Percentiles rank a stretch among this genome's conserved stretches.
Conservation (phyloP, 64 coral and sea anemone genomes). For the Astreopora myriophthalma region DNA sequence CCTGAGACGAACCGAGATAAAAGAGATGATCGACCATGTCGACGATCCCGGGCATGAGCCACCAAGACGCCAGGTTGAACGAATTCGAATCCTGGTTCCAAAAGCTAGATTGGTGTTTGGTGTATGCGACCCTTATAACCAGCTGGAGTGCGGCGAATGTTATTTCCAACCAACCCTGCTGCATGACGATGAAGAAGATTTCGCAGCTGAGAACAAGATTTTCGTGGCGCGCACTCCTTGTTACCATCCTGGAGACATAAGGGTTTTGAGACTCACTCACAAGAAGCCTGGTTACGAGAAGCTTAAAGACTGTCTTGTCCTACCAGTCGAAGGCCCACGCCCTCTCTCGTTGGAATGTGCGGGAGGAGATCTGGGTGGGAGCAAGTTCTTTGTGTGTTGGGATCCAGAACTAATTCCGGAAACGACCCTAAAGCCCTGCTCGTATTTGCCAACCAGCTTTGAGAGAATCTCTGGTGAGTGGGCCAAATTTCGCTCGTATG, state of each 20-base stretch:
- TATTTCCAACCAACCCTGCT: constrained; percentile 70
- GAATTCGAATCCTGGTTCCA: constrained; percentile 65
- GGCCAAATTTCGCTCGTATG: not conserved
- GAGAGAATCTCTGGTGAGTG: not conserved
- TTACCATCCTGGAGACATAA: constrained; percentile 81
- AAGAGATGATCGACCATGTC: constrained; percentile 15
- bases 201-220: constrained; percentile 29
- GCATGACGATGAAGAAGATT: constrained; percentile 34
- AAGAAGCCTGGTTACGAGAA: constrained; percentile 23
- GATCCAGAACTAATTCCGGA: constrained; percentile 65
- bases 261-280: constrained; percentile 28
- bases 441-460: constrained; percentile 37
- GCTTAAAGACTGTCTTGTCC: constrained; percentile 71
- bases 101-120: constrained; percentile 83
- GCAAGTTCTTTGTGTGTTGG: constrained; percentile 87
- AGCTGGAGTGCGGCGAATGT: constrained; percentile 67
- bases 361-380: constrained; percentile 59
- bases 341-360: constrained; percentile 17
- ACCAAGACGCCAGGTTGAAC: not conserved
- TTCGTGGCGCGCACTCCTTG: constrained; percentile 68
- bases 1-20: constrained; percentile 18
- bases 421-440: not conserved
- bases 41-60: constrained; percentile 8
- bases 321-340: constrained; percentile 52
- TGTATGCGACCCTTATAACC: constrained; percentile 78